Percentiles rank a stretch among this genome's conserved stretches.
Evolutionary conservation across 1,140 invertebrate species (phyloP).

Genomic region (Papilio helenus): DNA sequence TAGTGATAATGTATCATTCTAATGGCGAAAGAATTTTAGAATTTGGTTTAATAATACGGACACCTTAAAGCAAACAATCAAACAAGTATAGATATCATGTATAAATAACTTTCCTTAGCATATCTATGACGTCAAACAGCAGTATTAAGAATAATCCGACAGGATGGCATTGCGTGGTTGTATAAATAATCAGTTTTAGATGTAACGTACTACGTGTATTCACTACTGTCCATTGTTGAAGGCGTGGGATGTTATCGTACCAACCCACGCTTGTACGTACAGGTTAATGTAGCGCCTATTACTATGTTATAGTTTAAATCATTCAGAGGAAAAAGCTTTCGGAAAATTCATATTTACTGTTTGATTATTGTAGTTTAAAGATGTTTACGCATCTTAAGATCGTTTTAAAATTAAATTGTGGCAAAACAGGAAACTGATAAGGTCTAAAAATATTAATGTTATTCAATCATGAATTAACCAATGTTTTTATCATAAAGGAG

Average conservation of each 20-base stretch:
- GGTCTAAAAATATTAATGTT: neutral
- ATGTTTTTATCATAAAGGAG: no score
- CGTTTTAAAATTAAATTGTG: neutral
- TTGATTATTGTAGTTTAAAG: neutral
- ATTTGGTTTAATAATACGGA: no score
- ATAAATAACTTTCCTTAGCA: neutral
- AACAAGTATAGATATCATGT: neutral
- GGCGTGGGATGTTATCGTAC: neutral
- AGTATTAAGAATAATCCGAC: neutral
- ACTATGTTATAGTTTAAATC: neutral
- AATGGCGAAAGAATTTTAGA: no score
- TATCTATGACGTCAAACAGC: neutral
- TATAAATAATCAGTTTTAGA: neutral
- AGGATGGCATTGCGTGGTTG: neutral
- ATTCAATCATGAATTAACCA: neutral
- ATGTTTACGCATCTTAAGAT: neutral
- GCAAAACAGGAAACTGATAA: neutral
- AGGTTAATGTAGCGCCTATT: neutral
- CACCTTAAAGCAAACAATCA: no score
- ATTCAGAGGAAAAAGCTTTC: neutral
- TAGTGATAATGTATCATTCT: no score
- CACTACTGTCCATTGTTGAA: conserved; percentile 4
- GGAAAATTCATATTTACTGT: neutral
- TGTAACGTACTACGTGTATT: neutral
- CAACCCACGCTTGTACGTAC: neutral